Base-by-base conservation (phyloP, 2,797 vertebrate species). In the Schizopygopsis malacanthus region DNA sequence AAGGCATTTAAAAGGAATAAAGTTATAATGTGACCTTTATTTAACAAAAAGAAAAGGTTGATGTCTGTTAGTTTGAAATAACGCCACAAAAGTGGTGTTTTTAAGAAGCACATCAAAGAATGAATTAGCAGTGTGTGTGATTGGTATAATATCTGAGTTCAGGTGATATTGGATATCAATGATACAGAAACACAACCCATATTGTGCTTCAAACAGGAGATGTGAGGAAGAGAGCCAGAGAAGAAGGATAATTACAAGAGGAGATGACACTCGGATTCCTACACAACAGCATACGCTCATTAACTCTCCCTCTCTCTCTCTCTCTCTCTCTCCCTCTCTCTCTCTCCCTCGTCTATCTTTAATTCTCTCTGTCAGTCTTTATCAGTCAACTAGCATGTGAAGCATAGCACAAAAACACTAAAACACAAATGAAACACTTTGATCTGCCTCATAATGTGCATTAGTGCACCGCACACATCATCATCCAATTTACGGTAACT, bases 191-290 rank as follows among this genome's bases (percentile, higher is more conserved):
- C 77, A 75, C 56, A 47, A 69, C 61, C 69, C 77, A 81, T 79
- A 81, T 71, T 84, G 47, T 69, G 28, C 71, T 81, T 76, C 33
- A 61, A 87, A 75, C 69, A 72, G 22, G 72, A 71, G 63, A 56
- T 47, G 72, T 10, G 18, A 25, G 13, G 33, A 77, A 79, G 73
- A 75, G 41, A 79, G 70, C 81, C 81, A 84, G 65, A 50, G 33
- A 87, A 83, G 16, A 41, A 59, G 65, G 63, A 84, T 87, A 87
- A 87, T 86, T 61, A 78, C 56, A 87, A 84, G 80, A 77, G 25
- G 16, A 87, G 77, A 56, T 81, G 54, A 84, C 81, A 81, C 37
- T 83, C 18, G 56, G 65, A 61, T 39, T 76, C 25, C 45, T 71
- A 39, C 67, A 85, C 67, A 85, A 78, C 25, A 39, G 39, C 80